Evolutionary conservation across 2,888 invertebrate genomes (phyloP), one percentile per base, ranked within the genome.

Genomic region (Priocnemis perturbator): DNA sequence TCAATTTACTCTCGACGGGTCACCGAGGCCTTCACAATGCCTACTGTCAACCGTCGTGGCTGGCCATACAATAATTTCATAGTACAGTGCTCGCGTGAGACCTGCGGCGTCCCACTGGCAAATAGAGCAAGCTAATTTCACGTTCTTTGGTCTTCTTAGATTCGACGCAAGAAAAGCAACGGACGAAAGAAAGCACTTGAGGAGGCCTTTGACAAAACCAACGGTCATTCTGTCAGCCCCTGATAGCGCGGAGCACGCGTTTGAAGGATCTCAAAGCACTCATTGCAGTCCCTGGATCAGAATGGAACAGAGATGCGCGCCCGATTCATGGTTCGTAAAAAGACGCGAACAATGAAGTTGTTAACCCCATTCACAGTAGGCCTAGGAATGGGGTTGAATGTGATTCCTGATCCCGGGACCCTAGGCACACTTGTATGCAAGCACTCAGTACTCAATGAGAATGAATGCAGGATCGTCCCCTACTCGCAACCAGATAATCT

Each of bases 401-500:
- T 78, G 80, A 79, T 61, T 74, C 67, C 67, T 17, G 64, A 67
- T 70, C 70, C 60, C 71, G 72, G 72, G 63, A 71, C 79, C 67
- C 77, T 81, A 68, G 72, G 63, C 70, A 64, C 73, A 64, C 68
- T 63, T 70, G 73, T 67, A 70, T 73, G 67, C 63, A 69, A 69
- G 66, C 74, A 68, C 76, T 81, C 76, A 70, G 67, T 73, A 67
- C 47, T 52, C 45, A 50, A 55, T 67, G 81, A 71, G 69, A 73
- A 71, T 70, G 79, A 83, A 81, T 80, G 79, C 73, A 77, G 79
- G 70, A 72, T 71, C 62, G 67, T 66, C 74, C 77, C 78, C 77
- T 11, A 79, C 78, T 85, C 82, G 81, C 82, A 83, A 82, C 81
- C 76, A 81, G 81, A 84, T 86, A 78, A 86, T 85, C 83, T 83